Evolutionary conservation across 2,113 vertebrate genomes (phyloP).

Genomic region (Carassius carassius): DNA sequence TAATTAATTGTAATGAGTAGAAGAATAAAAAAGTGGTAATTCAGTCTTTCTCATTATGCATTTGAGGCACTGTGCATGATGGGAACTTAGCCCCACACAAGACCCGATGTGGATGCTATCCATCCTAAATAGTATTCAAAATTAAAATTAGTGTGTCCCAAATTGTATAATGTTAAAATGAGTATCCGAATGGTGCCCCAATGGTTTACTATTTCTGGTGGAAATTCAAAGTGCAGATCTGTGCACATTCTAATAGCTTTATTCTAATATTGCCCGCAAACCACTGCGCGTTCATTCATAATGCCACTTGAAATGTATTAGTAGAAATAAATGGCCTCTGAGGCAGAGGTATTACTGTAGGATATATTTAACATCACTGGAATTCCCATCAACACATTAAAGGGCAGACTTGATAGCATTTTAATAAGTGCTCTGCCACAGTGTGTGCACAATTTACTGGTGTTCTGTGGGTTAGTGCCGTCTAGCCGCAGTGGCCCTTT

Average conservation of each 20-base stretch:
- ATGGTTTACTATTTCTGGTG: no score
- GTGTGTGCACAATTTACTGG: conserved; percentile 64
- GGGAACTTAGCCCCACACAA: neutral
- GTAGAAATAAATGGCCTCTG: neutral
- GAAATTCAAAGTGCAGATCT: no score
- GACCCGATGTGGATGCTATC: no score
- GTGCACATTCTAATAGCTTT: no score
- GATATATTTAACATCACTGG: conserved; percentile 73
- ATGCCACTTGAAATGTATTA: neutral
- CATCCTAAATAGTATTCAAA: no score
- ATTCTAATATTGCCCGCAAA: no score
- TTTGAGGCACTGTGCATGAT: neutral
- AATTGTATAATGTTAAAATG: no score
- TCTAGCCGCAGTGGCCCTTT: conserved; percentile 73
- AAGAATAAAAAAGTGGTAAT: neutral
- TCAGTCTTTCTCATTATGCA: neutral
- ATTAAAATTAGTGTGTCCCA: no score
- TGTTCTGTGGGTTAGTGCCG: conserved; percentile 64
- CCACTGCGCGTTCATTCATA: neutral
- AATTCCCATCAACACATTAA: conserved; percentile 64
- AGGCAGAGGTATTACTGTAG: conserved; percentile 45
- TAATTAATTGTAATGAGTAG: neutral
- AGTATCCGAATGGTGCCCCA: no score
- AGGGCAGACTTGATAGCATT: conserved; percentile 68
- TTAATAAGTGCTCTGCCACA: conserved; percentile 11